Evolutionary conservation across 2,888 invertebrate genomes (phyloP).

Genomic region (Drosophila leonis): DNA sequence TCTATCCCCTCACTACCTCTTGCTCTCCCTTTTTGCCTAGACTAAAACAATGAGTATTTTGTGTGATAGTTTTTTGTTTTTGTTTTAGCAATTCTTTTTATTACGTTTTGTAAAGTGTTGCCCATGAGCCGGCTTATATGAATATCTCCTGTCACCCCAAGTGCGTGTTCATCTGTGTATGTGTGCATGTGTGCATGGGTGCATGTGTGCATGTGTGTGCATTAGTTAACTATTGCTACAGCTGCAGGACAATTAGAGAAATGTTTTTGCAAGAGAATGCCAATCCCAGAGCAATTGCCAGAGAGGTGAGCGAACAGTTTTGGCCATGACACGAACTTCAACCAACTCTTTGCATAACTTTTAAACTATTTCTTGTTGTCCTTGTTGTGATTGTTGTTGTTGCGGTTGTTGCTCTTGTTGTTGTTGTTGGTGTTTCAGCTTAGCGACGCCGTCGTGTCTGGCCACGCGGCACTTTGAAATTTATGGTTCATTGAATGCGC

Average conservation of each 20-base stretch:
- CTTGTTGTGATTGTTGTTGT: conserved; percentile 7
- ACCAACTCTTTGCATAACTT: conserved; percentile 57
- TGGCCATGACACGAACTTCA: conserved; percentile 53
- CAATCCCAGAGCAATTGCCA: conserved; percentile 27
- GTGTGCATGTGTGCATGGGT: conserved; percentile 1
- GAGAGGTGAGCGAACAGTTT: conserved; percentile 40
- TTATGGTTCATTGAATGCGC: conserved; percentile 81
- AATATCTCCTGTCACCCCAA: conserved; percentile 10
- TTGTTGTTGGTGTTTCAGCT: conserved; percentile 32
- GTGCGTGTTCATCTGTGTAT: conserved; percentile 3
- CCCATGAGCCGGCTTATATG: conserved; percentile 53
- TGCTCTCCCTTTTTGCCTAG: conserved; percentile 1
- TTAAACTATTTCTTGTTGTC: conserved; percentile 53
- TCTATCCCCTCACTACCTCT: neutral
- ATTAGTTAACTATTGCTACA: conserved; percentile 40
- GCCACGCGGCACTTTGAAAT: conserved; percentile 76
- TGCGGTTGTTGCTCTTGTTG: conserved; percentile 7
- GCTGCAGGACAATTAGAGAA: conserved; percentile 52
- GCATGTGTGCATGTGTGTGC: conserved; percentile 12
- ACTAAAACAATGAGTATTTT: conserved; percentile 66
- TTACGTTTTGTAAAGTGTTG: conserved; percentile 62
- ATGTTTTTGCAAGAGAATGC: conserved; percentile 25
- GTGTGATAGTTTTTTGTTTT: conserved; percentile 58
- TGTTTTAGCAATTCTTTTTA: conserved; percentile 52
- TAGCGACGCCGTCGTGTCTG: conserved; percentile 71